A percentile compares a stretch with the other conserved stretches of the same genome.
These are phyloP conservation scores for Achlya flavicornis DNA, from an alignment of 2,888 invertebrate species.

Conservation along the genomic window DNA sequence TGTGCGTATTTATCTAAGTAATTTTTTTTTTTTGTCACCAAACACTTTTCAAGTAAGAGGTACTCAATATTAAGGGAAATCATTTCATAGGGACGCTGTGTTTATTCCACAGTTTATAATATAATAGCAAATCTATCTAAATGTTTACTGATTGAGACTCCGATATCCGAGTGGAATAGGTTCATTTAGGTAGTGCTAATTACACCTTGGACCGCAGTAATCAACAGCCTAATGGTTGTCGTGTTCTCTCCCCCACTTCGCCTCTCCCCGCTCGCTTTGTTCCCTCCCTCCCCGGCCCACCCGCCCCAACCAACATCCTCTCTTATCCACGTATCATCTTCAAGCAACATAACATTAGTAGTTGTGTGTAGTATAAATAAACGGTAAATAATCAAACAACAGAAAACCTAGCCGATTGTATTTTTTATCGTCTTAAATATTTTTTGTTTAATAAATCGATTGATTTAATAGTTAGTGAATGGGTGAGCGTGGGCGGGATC, in stretches of 20 bases:
- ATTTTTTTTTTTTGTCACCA: too few relatives aligned
- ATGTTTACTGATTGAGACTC: conserved; percentile 53
- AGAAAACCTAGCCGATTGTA: conserved; percentile 24
- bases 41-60: too few relatives aligned
- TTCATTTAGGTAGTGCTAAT: conserved; percentile 77
- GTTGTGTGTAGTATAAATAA: not conserved
- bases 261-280: conserved; percentile 35
- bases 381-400: conserved; percentile 13
- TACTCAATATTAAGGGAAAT: too few relatives aligned
- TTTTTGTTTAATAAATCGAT: conserved; percentile 40
- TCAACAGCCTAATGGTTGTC: conserved; percentile 69
- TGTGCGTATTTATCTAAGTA: too few relatives aligned
- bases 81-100: too few relatives aligned
- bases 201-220: conserved; percentile 66
- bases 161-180: conserved; percentile 62
- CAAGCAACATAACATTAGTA: not conserved
- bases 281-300: conserved; percentile 33
- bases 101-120: too few relatives aligned
- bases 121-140: conserved; percentile 24
- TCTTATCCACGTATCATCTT: conserved; percentile 33
- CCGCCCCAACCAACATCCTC: conserved; percentile 30
- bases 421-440: conserved; percentile 30
- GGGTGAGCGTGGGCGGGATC: conserved; percentile 41
- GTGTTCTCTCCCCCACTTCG: conserved; percentile 43
- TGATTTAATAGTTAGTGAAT: conserved; percentile 42